Evolutionary conservation across 1,140 invertebrate genomes (phyloP).

Genomic region (Drosophila ficusphila): DNA sequence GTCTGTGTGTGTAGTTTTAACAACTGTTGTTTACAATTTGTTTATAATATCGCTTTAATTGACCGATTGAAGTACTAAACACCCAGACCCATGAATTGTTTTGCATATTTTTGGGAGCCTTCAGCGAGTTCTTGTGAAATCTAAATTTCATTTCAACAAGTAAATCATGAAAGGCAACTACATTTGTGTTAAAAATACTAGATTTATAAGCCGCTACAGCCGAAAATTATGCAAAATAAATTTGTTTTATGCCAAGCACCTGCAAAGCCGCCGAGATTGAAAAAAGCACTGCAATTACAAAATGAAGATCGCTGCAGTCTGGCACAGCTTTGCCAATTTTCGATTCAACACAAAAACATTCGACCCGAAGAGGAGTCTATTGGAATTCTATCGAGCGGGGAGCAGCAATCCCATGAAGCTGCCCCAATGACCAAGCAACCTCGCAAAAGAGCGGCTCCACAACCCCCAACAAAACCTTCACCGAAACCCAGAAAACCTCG

Average conservation of each 20-base stretch:
- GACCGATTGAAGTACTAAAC: slow-evolving; percentile 11
- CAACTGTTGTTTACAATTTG: slow-evolving; percentile 70
- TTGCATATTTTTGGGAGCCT: slow-evolving; percentile 15
- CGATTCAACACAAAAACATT: neutral
- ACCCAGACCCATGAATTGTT: neutral
- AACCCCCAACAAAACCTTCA: slow-evolving; percentile 15
- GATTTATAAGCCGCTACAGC: slow-evolving; percentile 4
- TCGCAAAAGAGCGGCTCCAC: slow-evolving; percentile 30
- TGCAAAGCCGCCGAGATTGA: slow-evolving; percentile 36
- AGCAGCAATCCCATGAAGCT: neutral
- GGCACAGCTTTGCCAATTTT: slow-evolving; percentile 17
- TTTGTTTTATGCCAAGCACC: slow-evolving; percentile 32
- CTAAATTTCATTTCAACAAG: too few relatives aligned
- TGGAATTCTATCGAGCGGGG: neutral
- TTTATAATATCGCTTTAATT: slow-evolving; percentile 49
- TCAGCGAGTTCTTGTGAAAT: too few relatives aligned
- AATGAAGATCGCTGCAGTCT: slow-evolving; percentile 7
- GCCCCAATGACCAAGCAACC: slow-evolving; percentile 25
- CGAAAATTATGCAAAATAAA: slow-evolving; percentile 34
- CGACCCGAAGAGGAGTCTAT: neutral
- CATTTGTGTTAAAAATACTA: neutral
- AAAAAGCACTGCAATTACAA: slow-evolving; percentile 1
- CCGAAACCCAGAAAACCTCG: slow-evolving; percentile 13
- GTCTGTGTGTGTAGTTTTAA: slow-evolving; percentile 41
- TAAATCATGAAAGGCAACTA: neutral